Evolutionary conservation across 2,113 vertebrate genomes (phyloP), one percentile per base, ranked within the genome.

Genomic region (Panthera leo): DNA sequence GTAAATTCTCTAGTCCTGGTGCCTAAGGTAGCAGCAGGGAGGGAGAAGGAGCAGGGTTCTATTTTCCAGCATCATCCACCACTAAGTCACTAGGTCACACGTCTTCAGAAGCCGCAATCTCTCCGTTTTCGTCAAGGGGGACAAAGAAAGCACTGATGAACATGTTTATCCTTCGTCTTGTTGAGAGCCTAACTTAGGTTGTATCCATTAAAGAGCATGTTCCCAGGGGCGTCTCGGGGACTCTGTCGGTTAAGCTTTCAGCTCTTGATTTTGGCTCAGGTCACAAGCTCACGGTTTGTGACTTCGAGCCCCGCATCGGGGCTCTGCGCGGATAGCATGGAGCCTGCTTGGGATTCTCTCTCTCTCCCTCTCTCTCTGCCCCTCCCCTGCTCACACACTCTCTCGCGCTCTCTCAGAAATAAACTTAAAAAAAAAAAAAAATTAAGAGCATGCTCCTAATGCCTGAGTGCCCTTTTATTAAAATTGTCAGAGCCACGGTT

Each of bases 131-230:
- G 51, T 53, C 48, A 75, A 15, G 39, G 29, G 27, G 25, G 7
- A 42, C 18, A 13, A 34, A 61, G 68, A 5, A n/a, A 73, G 10
- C 11, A 25, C 1, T 1, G 1, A 5, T 5, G 51, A 48, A 42
- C 42, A 9, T 0, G 0, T 12, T 14, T 23, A 6, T 0, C 29
- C 71, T 18, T 27, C 18, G 16, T 65, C 53, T 48, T 21, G 16
- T 34, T 67, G 39, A 68, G 13, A 29, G 19, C 58, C 36, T 15
- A 13, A 18, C 21, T 83, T 3, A 51, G 36, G 15, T 45, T 1
- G 2, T 58, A 53, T n/a, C 16, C 9, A 53, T 3, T 5, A 48
- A 18, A 90, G 31, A 27, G 16, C 6, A 6, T 3, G 21, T 8
- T 18, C 68, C 27, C 36, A 8, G 58, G 21, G 58, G 21, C 0